Evolutionary conservation across 2,797 vertebrate species (phyloP), one percentile per base, ranked within the genome.

Genomic region (Semotilus atromaculatus): DNA sequence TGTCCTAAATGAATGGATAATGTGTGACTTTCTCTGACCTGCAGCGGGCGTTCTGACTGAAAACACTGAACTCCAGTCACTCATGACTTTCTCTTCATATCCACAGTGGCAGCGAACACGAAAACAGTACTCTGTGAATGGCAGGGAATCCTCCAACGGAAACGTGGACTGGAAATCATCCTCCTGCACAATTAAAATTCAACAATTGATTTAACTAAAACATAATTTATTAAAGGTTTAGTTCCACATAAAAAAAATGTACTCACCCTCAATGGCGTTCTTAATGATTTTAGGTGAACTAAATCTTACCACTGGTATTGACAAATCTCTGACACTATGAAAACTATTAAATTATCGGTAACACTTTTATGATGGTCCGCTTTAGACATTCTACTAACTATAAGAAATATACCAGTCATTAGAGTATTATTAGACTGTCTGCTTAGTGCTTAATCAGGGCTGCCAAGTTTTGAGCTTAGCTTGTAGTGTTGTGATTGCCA

Each of bases 1-100:
- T 16, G 6, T 53, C 48, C 31, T 36, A 11, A 55, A 36, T 16
- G 2, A 23, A 58, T 43, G 26, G 19, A 31, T n/a, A 10, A 9
- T 19, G 21, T 2, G 0, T 21, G 62, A 43, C 13, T 68, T 68
- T 64, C 43, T 88, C 94, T 92, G 81, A 97, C 97, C 89, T 2
- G 77, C 89, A 38, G 93, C 91, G 5, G 26, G 68, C 0, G 89
- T 96, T 68, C n/a, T 78, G 75, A 92, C 68, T 7, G 2, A 64
- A 19, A 89, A 80, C 23, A 68, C 53, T 2, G 36, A 9, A 82
- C 94, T 96, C 96, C 95, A 96, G 66, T 94, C 84, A 68, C 96
- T 95, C 89, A 62, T 92, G 19, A 94, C 31, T 14, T 89, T 58
- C 0, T 0, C 11, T 2, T 0, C 7, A 19, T 45, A 68, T 1